Evolutionary conservation across 1,140 invertebrate species (phyloP), one percentile per base, ranked within the genome.

Genomic region (Hyposmocoma kahamanoa): DNA sequence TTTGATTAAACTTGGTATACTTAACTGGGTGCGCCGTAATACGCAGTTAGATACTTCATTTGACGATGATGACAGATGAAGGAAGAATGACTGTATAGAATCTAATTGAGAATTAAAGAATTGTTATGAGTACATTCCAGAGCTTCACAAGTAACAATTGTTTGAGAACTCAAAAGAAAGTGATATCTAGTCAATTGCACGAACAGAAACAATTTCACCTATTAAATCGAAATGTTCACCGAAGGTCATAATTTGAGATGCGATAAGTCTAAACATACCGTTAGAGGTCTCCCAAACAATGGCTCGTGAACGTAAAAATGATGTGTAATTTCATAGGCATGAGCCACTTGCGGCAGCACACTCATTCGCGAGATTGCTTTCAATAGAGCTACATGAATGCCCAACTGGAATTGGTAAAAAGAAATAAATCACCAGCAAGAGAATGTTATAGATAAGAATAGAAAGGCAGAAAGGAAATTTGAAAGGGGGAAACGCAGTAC

Each of bases 171-270:
- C 18, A 41, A 60, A 70, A 75, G 69, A 68, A 73, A 70, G 71
- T 56, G 47, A 59, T 45, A 64, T 57, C 53, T 62, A 59, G 59
- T 64, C 65, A 59, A 75, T 57, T 52, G 53, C 58, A 54, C 64
- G 57, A 49, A 59, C 56, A 51, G 57, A 60, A 58, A 60, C 56
- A 73, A 66, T 76, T 72, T 81, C 69, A 66, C 68, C 72, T 62
- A 72, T 78, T 75, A 72, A 59, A 43, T 41, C 48, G 55, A 65
- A 71, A 66, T 58, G 50, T 30, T 42, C 32, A 47, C 59, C 34
- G 43, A 61, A 66, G 73, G 59, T 70, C 72, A 70, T 78, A 72
- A 78, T 74, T 76, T 78, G 41, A 64, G 57, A 59, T 52, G 61
- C 57, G 75, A 76, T 73, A 70, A 72, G 53, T 60, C 59, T 56